A percentile compares a stretch with the other conserved stretches of the same genome.
phyloP scores from a whole-genome alignment of 2,888 invertebrate species.

The Phasia obesa region DNA sequence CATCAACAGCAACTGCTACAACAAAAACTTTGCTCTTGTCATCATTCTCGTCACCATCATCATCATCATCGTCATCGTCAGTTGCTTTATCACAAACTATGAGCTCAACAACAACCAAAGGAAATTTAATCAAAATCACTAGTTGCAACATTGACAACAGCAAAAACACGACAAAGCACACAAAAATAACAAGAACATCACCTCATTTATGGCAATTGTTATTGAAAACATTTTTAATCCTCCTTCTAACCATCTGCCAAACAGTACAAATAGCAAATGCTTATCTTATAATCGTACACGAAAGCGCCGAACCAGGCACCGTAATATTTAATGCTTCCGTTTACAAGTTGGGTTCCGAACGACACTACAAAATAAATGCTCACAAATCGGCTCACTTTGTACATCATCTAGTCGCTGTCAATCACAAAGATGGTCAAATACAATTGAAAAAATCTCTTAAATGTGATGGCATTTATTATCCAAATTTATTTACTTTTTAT shows the following conservation, averaged over 20 bases:
- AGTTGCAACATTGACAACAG: conserved; percentile 4
- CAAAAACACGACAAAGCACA: not conserved
- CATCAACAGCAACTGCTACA: conserved; percentile 52
- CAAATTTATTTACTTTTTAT: conserved; percentile 92
- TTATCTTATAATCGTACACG: conserved; percentile 85
- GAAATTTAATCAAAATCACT: conserved; percentile 27
- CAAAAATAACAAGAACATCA: not conserved
- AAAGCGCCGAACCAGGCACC: conserved; percentile 85
- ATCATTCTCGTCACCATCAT: conserved; percentile 28
- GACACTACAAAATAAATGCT: conserved; percentile 90
- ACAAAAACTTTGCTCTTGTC: conserved; percentile 32
- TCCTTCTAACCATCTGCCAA: conserved; percentile 56
- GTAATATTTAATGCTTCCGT: conserved; percentile 91
- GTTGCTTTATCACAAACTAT: conserved; percentile 18
- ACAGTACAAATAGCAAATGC: conserved; percentile 74
- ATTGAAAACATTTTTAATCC: conserved; percentile 39
- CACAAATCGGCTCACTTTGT: conserved; percentile 93
- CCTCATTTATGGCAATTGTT: conserved; percentile 13
- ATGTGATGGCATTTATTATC: conserved; percentile 92
- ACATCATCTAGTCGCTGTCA: conserved; percentile 89
- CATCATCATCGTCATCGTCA: conserved; percentile 13
- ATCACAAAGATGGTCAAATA: conserved; percentile 89
- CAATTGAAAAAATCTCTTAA: conserved; percentile 88
- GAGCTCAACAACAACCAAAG: conserved; percentile 14
- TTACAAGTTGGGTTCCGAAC: conserved; percentile 90